phyloP scores from a whole-genome alignment of 2,113 vertebrate genomes.

The Todiramphus chloris region DNA sequence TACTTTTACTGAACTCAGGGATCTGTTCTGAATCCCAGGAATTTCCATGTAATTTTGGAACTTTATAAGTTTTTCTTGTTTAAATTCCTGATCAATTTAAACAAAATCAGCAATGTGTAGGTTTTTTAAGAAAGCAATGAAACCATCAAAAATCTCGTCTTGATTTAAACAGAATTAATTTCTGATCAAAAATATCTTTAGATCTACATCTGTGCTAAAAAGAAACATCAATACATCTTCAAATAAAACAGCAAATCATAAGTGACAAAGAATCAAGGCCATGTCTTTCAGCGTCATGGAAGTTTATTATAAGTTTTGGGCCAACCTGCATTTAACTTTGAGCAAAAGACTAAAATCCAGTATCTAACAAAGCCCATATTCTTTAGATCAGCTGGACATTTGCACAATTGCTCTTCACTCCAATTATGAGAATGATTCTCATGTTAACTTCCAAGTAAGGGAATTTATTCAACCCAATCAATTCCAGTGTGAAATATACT shows the following conservation, averaged over 20 bases:
- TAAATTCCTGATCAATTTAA: background rate
- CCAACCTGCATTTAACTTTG: background rate
- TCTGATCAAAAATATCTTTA: background rate
- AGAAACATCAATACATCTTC: background rate
- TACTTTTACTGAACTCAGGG: background rate
- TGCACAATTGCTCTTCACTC: background rate
- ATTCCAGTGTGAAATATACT: background rate
- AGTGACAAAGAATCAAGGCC: background rate
- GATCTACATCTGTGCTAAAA: background rate
- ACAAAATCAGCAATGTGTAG: background rate
- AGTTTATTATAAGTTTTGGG: background rate
- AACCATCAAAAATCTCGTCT: background rate
- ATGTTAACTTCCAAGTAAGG: conserved; percentile 6
- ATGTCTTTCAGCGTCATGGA: background rate
- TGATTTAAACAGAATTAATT: background rate
- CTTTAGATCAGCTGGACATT: background rate
- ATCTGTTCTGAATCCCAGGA: background rate
- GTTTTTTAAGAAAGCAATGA: background rate
- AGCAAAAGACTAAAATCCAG: background rate
- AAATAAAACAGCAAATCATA: background rate
- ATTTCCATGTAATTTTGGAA: background rate
- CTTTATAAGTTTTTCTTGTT: background rate
- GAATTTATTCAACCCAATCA: background rate
- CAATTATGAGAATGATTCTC: background rate
- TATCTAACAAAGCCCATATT: background rate